Evolutionary conservation across 2,888 invertebrate species (phyloP).

Genomic region (Aplocera efformata): DNA sequence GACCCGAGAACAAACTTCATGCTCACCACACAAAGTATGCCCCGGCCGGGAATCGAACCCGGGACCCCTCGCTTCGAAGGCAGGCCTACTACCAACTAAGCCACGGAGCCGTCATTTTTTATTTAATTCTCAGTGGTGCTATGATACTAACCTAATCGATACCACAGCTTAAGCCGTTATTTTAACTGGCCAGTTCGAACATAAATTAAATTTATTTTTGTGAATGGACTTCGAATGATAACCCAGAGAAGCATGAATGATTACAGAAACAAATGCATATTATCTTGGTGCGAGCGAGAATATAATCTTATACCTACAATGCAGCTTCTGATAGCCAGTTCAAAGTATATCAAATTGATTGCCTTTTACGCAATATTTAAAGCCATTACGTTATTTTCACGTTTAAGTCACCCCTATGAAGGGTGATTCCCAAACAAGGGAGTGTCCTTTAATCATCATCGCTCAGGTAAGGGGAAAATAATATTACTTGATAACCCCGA

Average conservation of each 20-base stretch:
- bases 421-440: conserved; percentile 68
- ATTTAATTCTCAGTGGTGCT: too few relatives aligned
- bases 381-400: conserved; percentile 39
- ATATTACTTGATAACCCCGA: conserved; percentile 50
- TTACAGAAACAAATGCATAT: conserved; percentile 13
- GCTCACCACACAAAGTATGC: too few relatives aligned
- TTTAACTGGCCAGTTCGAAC: too few relatives aligned
- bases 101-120: too few relatives aligned
- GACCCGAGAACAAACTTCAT: too few relatives aligned
- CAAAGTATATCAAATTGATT: conserved; percentile 48
- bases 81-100: too few relatives aligned
- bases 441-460: conserved; percentile 63
- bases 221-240: conserved; percentile 6
- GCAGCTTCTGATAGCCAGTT: conserved; percentile 46
- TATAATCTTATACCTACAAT: conserved; percentile 34
- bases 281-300: conserved; percentile 17
- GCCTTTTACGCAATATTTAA: conserved; percentile 24
- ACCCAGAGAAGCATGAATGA: conserved; percentile 1
- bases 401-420: conserved; percentile 47
- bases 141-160: too few relatives aligned
- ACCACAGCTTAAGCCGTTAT: too few relatives aligned
- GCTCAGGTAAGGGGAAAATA: conserved; percentile 48
- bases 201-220: neutral
- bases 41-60: too few relatives aligned
- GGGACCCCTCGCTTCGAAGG: too few relatives aligned